Base-by-base conservation (phyloP, 2,888 invertebrate genomes). In the Exocentrus adspersus region DNA sequence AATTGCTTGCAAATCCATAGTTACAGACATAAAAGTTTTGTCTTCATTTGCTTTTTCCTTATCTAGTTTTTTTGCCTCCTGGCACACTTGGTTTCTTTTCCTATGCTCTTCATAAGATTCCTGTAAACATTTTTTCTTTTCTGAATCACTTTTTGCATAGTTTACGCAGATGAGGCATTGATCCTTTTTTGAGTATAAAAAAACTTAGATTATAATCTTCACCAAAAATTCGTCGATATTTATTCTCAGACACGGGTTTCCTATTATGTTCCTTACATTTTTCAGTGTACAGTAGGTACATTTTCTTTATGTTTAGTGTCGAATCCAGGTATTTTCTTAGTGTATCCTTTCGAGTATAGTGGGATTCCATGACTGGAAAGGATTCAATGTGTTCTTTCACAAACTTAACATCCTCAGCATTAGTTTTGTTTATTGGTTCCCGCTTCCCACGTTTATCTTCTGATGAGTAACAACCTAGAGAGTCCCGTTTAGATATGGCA, bases 401-500 rank as follows among this genome's bases (percentile, higher is more conserved):
- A 51, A 51, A 51, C 30, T 51, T 30, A 28, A 24, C 30, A 51
- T 51, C 51, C 14, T 51, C 51, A 51, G 51, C 51, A 10, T 51
- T 51, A 7, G 51, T 51, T 51, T 21, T 51, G 17, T 30, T 51
- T 17, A 51, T 30, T 51, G 51, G 51, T 51, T 51, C 51, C 51
- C 51, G 51, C 16, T 30, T 51, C 30, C 30, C 30, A 12, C 51
- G 51, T 16, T 51, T 51, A 17, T 51, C 51, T 51, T 51, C 51
- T 51, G 24, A 30, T 17, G 30, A 21, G 30, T 51, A 51, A 7
- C 14, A 51, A 6, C 30, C 51, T 30, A 42, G 16, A 42, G 42
- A 42, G 16, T 42, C 42, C 9, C 14, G 14, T 42, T 17, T 32
- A 32, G 32, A 32, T 32, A 32, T 32, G n/a, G 32, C 32, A 32